Percentiles rank a stretch among this genome's conserved stretches.
Evolutionary conservation across 2,888 invertebrate genomes (phyloP).

Genomic region (Resseliella maxima): DNA sequence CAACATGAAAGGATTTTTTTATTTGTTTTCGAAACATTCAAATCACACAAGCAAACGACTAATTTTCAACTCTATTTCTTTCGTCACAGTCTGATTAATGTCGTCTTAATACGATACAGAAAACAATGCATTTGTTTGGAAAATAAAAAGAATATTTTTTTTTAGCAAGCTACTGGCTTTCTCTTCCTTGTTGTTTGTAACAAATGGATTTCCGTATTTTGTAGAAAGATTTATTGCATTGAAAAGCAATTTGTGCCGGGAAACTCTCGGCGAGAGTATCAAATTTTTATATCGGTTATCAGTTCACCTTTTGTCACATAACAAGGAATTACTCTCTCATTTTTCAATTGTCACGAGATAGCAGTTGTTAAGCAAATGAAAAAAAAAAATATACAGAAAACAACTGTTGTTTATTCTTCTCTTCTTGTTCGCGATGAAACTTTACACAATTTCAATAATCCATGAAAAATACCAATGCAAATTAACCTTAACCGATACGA

Average conservation of each 20-base stretch:
- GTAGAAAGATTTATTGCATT: constrained; percentile 6
- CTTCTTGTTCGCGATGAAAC: neutral
- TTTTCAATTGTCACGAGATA: constrained; percentile 53
- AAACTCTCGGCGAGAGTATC: too few relatives aligned
- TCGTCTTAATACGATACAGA: neutral
- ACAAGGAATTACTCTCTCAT: neutral
- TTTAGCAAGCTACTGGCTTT: neutral
- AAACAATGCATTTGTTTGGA: neutral
- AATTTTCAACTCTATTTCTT: neutral
- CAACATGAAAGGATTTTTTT: constrained; percentile 14
- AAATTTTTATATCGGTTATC: neutral
- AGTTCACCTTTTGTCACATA: constrained; percentile 13
- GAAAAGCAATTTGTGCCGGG: constrained; percentile 49
- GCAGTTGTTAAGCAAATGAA: neutral
- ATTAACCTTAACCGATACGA: neutral
- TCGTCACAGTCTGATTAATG: constrained; percentile 2
- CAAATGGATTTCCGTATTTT: neutral
- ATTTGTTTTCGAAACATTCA: constrained; percentile 1
- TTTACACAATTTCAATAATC: constrained; percentile 20
- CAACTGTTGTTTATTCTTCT: neutral
- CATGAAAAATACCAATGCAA: constrained; percentile 31
- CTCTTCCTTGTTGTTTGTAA: neutral
- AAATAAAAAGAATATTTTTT: neutral
- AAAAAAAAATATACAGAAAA: neutral
- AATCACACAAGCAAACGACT: constrained; percentile 18